Base-by-base conservation (phyloP, 2,888 invertebrate species). In the Campoplex nolae region DNA sequence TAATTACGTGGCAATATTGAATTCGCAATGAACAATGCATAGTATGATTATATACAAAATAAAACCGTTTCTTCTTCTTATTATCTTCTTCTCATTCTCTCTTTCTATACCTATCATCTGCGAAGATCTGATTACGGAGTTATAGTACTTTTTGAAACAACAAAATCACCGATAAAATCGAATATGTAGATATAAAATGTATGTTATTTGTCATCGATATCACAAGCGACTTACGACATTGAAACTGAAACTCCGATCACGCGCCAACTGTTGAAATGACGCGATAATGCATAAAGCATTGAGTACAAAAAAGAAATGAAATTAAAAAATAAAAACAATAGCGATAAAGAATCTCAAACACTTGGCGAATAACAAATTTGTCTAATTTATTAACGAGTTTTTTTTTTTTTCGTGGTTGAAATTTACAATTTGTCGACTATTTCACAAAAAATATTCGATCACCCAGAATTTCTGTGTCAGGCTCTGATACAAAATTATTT, bases 71-170 rank as follows among this genome's bases (percentile, higher is more conserved):
- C 89, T 90, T 92, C 88, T 83, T 74, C 56, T 65, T 85, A 65
- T 82, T 77, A 71, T 83, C 74, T 83, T 84, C 42, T 84, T 88
- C 76, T 83, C 71, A 18, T 88, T 89, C 32, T 16, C 62, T 62
- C 16, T 62, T 32, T 32, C 32, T 62, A 32, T 62, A 62, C 62
- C 90, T 90, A 91, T 91, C 90, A 92, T 89, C 23, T 88, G 88
- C 86, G 74, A 89, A 92, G 92, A 93, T 93, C 93, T 92, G 92
- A 93, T 91, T 92, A 92, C 85, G 84, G 90, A 90, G 84, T 89
- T 32, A 83, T 71, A 83, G 87, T 88, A 87, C 76, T 88, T 88
- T 73, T 86, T 81, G 74, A 78, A 85, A 75, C 48, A 77, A 76
- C 74, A 45, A 84, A 75, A 78, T 62, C 62, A 58, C 56, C 54